phyloP scores from a whole-genome alignment of 2,797 vertebrate species.

The Neopelma chrysocephalum region DNA sequence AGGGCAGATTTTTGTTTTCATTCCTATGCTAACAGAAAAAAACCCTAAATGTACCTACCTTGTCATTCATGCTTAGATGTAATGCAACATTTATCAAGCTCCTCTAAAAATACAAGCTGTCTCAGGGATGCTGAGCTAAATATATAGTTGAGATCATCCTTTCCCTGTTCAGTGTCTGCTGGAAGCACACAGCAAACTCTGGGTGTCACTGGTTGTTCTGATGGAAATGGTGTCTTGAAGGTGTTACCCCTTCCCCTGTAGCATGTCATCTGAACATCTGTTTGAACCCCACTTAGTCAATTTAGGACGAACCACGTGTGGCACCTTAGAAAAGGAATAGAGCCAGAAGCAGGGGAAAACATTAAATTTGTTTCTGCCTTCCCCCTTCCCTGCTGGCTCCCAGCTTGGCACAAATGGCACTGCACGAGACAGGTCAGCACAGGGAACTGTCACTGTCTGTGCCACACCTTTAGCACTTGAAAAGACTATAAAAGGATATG shows the following conservation, averaged over 20 bases:
- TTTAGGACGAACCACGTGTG: background rate
- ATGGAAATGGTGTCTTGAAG: background rate
- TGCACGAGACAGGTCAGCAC: background rate
- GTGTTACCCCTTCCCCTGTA: background rate
- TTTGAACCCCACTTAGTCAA: background rate
- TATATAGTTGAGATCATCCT: constrained; percentile 51
- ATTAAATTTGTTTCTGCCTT: background rate
- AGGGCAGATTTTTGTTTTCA: background rate
- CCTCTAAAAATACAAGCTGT: constrained; percentile 61
- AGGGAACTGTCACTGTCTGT: background rate
- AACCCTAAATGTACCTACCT: background rate
- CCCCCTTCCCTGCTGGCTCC: background rate
- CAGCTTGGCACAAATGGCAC: background rate
- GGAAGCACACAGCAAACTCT: background rate
- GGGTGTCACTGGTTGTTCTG: background rate
- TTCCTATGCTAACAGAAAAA: background rate
- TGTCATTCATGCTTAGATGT: background rate
- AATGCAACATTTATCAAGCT: constrained; percentile 63
- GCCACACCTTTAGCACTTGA: fast-evolving
- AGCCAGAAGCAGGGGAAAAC: background rate
- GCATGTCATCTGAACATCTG: background rate
- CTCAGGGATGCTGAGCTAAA: constrained; percentile 55
- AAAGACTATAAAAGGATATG: background rate
- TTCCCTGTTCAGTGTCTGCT: constrained; percentile 1
- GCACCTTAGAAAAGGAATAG: background rate